phyloP scores from a whole-genome alignment of 2,888 invertebrate species.

The Alcis repandata region DNA sequence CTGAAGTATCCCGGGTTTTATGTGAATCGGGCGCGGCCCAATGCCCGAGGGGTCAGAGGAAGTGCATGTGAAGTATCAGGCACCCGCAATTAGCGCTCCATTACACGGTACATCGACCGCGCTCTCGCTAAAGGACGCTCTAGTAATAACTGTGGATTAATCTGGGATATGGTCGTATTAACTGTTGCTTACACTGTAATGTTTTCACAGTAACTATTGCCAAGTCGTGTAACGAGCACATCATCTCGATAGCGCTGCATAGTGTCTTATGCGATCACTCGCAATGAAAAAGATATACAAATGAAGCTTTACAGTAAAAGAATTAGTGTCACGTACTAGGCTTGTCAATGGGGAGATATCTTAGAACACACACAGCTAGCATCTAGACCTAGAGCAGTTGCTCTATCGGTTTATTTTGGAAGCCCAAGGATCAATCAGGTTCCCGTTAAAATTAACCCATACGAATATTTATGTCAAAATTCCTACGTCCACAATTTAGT shows the following conservation, averaged over 20 bases:
- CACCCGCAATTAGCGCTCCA: not conserved
- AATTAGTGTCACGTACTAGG: no score
- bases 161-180: not conserved
- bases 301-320: not conserved
- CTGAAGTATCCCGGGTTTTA: not conserved
- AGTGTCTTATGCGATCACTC: not conserved
- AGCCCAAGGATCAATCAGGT: no score
- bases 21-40: not conserved
- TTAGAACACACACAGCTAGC: no score
- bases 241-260: not conserved
- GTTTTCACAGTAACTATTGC: not conserved
- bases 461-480: no score
- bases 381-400: no score
- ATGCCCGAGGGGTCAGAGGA: not conserved
- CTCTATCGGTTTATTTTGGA: no score
- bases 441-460: no score
- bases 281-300: not conserved
- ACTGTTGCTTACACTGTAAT: not conserved
- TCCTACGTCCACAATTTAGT: no score
- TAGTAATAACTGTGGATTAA: not conserved
- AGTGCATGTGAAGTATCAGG: not conserved
- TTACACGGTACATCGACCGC: conserved; percentile 4
- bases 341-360: no score
- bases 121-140: not conserved
- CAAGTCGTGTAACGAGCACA: not conserved